Evolutionary conservation across 2,888 invertebrate species (phyloP).

Genomic region (Adelognathus sp.): DNA sequence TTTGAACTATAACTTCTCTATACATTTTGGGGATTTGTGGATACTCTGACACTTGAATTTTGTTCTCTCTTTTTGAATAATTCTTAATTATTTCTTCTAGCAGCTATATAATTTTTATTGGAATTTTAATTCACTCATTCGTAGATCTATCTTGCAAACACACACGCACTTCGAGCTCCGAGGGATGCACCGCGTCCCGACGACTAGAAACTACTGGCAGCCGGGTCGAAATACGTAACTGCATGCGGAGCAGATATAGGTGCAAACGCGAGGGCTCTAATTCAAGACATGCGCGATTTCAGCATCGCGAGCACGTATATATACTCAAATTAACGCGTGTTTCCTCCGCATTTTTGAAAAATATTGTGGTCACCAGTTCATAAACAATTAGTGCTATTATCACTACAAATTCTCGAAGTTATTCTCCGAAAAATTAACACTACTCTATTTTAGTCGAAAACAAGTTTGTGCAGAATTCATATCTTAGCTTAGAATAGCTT

Average conservation of each 20-base stretch:
- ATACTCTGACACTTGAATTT: background rate
- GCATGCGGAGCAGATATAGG: conserved; percentile 20
- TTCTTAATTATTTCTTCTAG: background rate
- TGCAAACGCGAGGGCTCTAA: conserved; percentile 32
- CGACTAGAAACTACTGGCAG: conserved; percentile 67
- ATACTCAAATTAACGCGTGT: conserved; percentile 28
- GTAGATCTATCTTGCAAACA: conserved; percentile 28
- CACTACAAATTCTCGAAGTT: background rate
- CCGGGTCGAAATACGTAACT: conserved; percentile 56
- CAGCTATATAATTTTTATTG: background rate
- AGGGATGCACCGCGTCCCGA: conserved; percentile 66
- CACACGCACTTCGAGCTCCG: conserved; percentile 47
- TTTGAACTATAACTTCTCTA: conserved; percentile 57
- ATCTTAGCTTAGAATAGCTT: no score
- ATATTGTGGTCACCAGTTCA: background rate
- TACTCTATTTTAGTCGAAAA: background rate
- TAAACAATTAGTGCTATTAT: conserved; percentile 9
- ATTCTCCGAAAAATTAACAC: background rate
- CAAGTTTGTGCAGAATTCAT: background rate
- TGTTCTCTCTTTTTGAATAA: background rate
- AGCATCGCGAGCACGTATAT: conserved; percentile 6
- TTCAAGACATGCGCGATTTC: conserved; percentile 54
- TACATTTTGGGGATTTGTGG: conserved; percentile 59
- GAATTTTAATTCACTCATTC: background rate
- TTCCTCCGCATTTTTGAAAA: background rate